Evolutionary conservation across 2,113 vertebrate species (phyloP), one percentile per base, ranked within the genome.

Genomic region (Conger conger): DNA sequence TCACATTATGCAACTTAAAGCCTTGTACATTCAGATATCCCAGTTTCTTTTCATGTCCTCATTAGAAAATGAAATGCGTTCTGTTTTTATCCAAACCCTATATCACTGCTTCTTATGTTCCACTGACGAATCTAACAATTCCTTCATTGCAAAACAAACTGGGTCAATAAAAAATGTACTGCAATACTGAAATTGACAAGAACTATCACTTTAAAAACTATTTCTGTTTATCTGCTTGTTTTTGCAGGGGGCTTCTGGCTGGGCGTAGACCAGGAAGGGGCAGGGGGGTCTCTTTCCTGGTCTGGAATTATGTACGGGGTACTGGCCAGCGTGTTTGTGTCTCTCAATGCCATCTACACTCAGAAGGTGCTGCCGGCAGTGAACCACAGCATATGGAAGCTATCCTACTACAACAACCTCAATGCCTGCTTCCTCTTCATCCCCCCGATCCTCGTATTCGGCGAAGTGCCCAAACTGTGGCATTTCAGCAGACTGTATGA

Each of bases 191-290:
- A 50, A 50, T 50, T 50, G 45, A 50, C 1, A 13, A 13, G 45
- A 50, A 50, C 45, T 50, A 50, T 50, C 45, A 8, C 11, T 50
- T 50, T 50, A 13, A 8, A 50, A n/a, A n/a, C n/a, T 50, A 35
- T 20, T 5, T 37, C 35, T 79, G 57, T 89, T 60, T 30, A 50
- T 11, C 9, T 50, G 45, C 45, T 50, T 50, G 45, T 50, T 50
- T n/a, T 50, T 50, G 45, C 94, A 99, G 98, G 97, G 90, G 98
- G 98, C 80, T 99, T 99, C 94, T 99, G 97, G 97, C 96, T 99
- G 0, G 98, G 98, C 8, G 95, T 99, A 90, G 97, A 99, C 90
- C 98, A 99, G 88, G 98, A 99, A 86, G 96, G 94, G 36, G 88
- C 93, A 0, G 93, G 96, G 0, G 98, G 98, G 0, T 96, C 96